Percentiles rank a stretch among this genome's conserved stretches.
Conservation (phyloP, 2,888 invertebrate species). For the Epinotia demarniana region DNA sequence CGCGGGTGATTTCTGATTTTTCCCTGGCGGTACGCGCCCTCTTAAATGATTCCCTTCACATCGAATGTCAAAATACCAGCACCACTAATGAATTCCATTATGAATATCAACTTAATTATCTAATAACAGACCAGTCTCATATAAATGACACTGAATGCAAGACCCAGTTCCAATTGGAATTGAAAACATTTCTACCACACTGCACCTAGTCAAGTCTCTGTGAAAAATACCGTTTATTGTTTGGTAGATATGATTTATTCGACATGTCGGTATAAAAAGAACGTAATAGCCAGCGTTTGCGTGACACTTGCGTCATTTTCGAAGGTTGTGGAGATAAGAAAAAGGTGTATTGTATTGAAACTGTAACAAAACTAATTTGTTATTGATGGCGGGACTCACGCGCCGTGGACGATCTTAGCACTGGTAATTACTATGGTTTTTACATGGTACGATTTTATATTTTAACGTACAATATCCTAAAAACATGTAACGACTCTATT, state of each 20-base stretch:
- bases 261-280: not conserved
- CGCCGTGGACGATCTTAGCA: constrained; percentile 69
- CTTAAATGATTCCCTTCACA: not conserved
- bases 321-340: constrained; percentile 28
- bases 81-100: not conserved
- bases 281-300: not conserved
- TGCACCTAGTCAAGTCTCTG: constrained; percentile 10
- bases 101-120: constrained; percentile 12
- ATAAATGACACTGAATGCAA: constrained; percentile 8
- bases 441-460: constrained; percentile 58
- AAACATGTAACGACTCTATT: too few species aligned
- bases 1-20: too few species aligned
- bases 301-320: constrained; percentile 10
- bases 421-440: constrained; percentile 70
- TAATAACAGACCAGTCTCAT: not conserved
- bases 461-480: not conserved
- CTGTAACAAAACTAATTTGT: constrained; percentile 77
- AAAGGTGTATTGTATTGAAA: constrained; percentile 52
- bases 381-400: constrained; percentile 75
- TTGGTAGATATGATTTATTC: constrained; percentile 29
- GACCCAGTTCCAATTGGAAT: constrained; percentile 21
- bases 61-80: not conserved
- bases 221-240: constrained; percentile 39
- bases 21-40: too few species aligned
- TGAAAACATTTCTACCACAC: constrained; percentile 32